Percentiles rank a stretch among this genome's conserved stretches.
These are phyloP conservation scores for Chlorops oryzae DNA, from an alignment of 1,140 invertebrate genomes.

Conservation along the genomic window DNA sequence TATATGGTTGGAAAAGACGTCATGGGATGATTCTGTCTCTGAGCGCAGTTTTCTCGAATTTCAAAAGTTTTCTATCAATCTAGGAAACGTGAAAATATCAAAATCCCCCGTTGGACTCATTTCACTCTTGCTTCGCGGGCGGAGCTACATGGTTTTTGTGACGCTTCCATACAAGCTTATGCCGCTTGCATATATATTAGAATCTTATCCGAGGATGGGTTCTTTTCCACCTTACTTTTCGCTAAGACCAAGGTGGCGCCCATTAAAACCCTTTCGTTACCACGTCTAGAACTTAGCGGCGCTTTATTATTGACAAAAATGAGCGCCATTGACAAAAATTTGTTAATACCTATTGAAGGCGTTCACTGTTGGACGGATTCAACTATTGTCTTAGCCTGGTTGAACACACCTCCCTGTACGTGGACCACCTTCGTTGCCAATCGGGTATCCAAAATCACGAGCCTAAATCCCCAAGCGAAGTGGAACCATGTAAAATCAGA, in stretches of 20 bases:
- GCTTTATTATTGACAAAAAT: slow-evolving; percentile 3
- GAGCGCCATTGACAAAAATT: not conserved
- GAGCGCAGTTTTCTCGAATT: too few species aligned
- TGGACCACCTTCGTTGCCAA: not conserved
- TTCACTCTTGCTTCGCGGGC: too few species aligned
- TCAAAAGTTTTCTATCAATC: not conserved
- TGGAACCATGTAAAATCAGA: slow-evolving; percentile 2
- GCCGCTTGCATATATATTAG: slow-evolving; percentile 3
- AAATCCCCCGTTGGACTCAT: too few species aligned
- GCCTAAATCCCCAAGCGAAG: not conserved
- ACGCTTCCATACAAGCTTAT: slow-evolving; percentile 12
- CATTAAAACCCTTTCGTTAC: slow-evolving; percentile 11
- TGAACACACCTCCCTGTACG: not conserved
- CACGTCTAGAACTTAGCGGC: not conserved
- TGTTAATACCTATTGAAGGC: not conserved
- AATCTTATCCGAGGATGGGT: slow-evolving; percentile 6
- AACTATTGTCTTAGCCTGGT: not conserved
- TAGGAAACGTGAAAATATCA: slow-evolving; percentile 10
- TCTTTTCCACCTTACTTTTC: slow-evolving; percentile 36
- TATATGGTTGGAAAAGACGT: too few species aligned
- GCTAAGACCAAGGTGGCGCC: slow-evolving; percentile 26
- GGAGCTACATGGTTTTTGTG: slow-evolving; percentile 9
- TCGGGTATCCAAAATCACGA: not conserved
- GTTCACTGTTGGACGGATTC: not conserved
- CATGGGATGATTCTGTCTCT: too few species aligned